Evolutionary conservation across 2,888 invertebrate species (phyloP), one percentile per base, ranked within the genome.

Genomic region (Caenorhabditis angaria): DNA sequence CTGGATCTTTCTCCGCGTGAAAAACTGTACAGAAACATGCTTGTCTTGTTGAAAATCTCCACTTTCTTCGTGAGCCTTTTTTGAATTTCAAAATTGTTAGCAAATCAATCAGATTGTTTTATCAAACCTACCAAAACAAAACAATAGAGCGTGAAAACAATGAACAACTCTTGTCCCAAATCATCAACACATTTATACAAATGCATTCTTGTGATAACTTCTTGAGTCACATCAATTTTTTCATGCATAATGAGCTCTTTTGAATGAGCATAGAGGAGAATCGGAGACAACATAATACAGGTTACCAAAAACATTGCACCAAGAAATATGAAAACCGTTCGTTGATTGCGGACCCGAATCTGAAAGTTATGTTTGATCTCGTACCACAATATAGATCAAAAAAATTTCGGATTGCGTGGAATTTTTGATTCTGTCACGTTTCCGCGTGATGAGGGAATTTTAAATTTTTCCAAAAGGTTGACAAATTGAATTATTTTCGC

Each of bases 111-210:
- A n/a, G n/a, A n/a, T n/a, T 10, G 8, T 27, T 28, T 35, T 27
- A n/a, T n/a, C n/a, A 25, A 25, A 28, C 29, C 18, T 35, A 69
- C 82, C 73, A 82, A 47, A n/a, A 79, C 57, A 62, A 82, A 82
- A 50, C 67, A 73, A 58, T 78, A 79, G 18, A 80, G 53, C 12
- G 80, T 78, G 69, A 82, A 82, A 10, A 75, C 53, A 24, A 80
- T 70, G 61, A 82, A 81, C 6, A 80, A 64, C 54, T 65, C 68
- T 54, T 69, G 70, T 3, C 78, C 80, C 32, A 82, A 68, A 63
- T 82, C 81, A 62, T 82, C 82, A 8, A 81, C 78, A 41, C 82
- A 82, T 61, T 82, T 82, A 72, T 78, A 81, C 20, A 81, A 68
- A 48, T 79, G 80, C 74, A 81, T 68, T 35, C 73, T 66, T 4